A percentile compares a stretch with the other conserved stretches of the same genome.
Conservation (phyloP, 64 coral and sea anemone species). For the Dendrophyllia cribrosa region DNA sequence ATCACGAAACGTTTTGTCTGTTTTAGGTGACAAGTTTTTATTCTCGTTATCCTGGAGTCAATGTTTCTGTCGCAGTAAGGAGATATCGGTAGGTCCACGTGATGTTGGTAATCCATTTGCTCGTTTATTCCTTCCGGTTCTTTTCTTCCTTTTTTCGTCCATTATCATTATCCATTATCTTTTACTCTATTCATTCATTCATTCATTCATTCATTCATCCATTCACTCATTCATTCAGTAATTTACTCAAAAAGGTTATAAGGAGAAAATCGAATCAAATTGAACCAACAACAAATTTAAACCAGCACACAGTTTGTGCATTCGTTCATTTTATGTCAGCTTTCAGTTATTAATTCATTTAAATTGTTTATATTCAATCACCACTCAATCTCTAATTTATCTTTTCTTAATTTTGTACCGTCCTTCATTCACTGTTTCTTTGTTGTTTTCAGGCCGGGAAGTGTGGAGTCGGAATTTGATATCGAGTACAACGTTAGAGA, state of each 20-base stretch:
- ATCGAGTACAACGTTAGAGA: slow-evolving; percentile 7
- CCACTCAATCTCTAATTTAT: too few species aligned
- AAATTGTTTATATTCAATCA: too few species aligned
- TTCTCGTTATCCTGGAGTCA: background rate
- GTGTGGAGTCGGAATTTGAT: slow-evolving; percentile 13
- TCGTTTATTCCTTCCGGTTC: background rate
- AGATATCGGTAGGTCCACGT: background rate
- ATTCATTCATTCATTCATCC: background rate
- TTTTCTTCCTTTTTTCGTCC: background rate
- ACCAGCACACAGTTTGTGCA: too few species aligned
- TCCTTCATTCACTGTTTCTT: background rate
- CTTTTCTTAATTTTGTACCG: background rate
- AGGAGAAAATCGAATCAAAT: too few species aligned
- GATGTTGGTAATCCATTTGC: background rate
- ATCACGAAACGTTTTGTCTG: too few species aligned
- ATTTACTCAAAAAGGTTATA: background rate
- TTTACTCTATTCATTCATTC: background rate
- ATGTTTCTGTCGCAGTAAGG: background rate
- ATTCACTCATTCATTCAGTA: background rate
- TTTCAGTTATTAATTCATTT: too few species aligned
- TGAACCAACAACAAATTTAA: too few species aligned
- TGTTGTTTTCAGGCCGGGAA: background rate
- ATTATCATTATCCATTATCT: background rate
- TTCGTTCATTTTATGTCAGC: too few species aligned
- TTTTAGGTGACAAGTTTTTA: slow-evolving; percentile 9